phyloP scores from a whole-genome alignment of 1,140 invertebrate species.

The Heliconius nattereri region DNA sequence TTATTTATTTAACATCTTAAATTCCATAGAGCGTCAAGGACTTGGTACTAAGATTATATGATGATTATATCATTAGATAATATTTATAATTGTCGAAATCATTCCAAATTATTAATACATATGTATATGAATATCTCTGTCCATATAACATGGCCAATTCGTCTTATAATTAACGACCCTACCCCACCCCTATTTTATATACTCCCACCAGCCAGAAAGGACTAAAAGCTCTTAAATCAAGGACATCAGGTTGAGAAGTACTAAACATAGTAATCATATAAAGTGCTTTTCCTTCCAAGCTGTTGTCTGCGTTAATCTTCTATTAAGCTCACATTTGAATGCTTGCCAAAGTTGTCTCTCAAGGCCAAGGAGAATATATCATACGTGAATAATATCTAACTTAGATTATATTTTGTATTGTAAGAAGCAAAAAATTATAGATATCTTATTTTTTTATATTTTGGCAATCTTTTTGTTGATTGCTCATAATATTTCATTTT shows the following conservation, averaged over 20 bases:
- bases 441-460: background rate
- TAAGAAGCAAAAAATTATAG: too few species aligned
- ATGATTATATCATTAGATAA: too few species aligned
- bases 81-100: too few species aligned
- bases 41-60: too few species aligned
- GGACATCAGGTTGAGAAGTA: background rate
- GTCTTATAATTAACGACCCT: too few species aligned
- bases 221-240: constrained; percentile 7
- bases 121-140: too few species aligned
- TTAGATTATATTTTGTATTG: background rate
- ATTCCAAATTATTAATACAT: too few species aligned
- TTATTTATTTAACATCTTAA: too few species aligned
- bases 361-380: constrained; percentile 37
- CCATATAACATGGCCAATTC: too few species aligned
- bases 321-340: constrained; percentile 47
- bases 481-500: background rate
- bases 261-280: constrained; percentile 43
- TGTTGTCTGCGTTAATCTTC: constrained; percentile 52
- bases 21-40: too few species aligned
- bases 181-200: too few species aligned
- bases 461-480: background rate
- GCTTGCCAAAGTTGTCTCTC: constrained; percentile 37
- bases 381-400: constrained; percentile 17
- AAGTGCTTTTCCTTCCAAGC: constrained; percentile 43
- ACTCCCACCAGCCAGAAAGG: background rate